Percentiles rank a stretch among this genome's conserved stretches.
Evolutionary conservation across 2,797 vertebrate species (phyloP).

Genomic region (Buceros bicornis): DNA sequence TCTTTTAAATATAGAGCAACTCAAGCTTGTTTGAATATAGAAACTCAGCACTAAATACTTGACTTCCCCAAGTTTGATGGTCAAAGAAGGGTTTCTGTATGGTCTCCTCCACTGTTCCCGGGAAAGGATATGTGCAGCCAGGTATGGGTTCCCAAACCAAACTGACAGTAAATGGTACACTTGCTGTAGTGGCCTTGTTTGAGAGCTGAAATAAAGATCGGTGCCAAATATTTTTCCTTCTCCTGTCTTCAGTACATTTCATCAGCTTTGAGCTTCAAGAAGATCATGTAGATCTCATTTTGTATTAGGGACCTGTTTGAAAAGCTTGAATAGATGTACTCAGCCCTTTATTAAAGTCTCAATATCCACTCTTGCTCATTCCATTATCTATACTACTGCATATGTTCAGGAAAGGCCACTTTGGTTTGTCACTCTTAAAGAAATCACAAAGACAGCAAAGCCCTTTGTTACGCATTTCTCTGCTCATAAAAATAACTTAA

Average conservation of each 20-base stretch:
- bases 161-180: not conserved
- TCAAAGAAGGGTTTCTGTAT: not conserved
- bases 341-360: not conserved
- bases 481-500: not conserved
- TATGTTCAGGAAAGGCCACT: not conserved
- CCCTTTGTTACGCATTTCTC: not conserved
- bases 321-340: not conserved
- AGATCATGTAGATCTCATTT: not conserved
- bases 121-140: accelerated
- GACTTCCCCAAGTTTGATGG: not conserved
- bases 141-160: not conserved
- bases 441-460: not conserved
- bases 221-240: not conserved
- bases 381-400: not conserved
- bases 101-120: not conserved
- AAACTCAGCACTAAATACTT: not conserved
- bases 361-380: accelerated
- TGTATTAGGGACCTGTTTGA: not conserved
- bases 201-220: not conserved
- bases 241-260: not conserved
- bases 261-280: not conserved
- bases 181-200: not conserved
- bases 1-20: not conserved
- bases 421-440: not conserved
- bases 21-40: not conserved